Conservation (phyloP, 92 coral and sea anemone species). For the Epizoanthus ramosus region DNA sequence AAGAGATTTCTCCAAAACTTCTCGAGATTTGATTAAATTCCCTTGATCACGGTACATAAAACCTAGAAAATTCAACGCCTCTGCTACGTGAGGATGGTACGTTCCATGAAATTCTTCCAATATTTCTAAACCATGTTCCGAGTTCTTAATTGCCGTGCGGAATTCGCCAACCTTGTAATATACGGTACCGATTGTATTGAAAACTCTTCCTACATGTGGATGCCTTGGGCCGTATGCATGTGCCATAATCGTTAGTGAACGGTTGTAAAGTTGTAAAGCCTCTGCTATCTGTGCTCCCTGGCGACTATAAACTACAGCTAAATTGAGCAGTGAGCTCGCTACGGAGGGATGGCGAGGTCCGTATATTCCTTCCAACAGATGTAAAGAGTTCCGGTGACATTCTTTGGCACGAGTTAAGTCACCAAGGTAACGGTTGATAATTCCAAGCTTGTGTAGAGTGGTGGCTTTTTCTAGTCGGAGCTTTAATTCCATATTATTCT, state of each 20-base stretch:
- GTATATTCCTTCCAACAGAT: constrained; percentile 50
- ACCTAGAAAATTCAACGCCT: constrained; percentile 75
- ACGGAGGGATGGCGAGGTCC: constrained; percentile 55
- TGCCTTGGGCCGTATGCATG: constrained; percentile 66
- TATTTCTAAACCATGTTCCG: constrained; percentile 65
- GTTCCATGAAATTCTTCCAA: constrained; percentile 72
- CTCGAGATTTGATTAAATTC: constrained; percentile 56
- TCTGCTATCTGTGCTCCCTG: constrained; percentile 44
- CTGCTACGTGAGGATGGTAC: constrained; percentile 82
- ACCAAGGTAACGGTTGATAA: constrained; percentile 73
- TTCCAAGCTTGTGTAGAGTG: constrained; percentile 84
- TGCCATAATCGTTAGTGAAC: constrained; percentile 53
- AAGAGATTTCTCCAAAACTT: constrained; percentile 60
- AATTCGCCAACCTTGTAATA: constrained; percentile 67
- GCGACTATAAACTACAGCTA: constrained; percentile 79
- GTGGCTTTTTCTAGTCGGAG: constrained; percentile 47
- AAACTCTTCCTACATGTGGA: constrained; percentile 72
- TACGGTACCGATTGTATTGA: constrained; percentile 65
- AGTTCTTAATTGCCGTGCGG: constrained; percentile 48
- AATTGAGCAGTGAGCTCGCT: constrained; percentile 73
- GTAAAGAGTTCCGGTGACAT: constrained; percentile 60
- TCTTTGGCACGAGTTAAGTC: constrained; percentile 58
- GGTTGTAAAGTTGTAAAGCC: constrained; percentile 59
- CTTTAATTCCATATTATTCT: neutral
- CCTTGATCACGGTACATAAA: constrained; percentile 79